Evolutionary conservation across 2,797 vertebrate genomes (phyloP).

Genomic region (Urosaurus nigricauda): DNA sequence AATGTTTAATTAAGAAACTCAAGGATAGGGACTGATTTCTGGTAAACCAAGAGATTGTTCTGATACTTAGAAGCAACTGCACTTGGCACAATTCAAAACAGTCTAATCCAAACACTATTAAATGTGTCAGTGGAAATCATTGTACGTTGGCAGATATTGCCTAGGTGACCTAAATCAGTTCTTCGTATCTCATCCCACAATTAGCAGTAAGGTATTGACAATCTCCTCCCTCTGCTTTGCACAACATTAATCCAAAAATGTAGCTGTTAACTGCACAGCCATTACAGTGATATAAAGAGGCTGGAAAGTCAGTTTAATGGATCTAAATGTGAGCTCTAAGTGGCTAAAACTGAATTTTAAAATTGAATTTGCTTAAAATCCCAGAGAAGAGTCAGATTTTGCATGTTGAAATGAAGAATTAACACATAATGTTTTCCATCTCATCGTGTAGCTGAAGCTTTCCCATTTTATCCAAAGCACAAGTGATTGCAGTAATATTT

Average conservation of each 20-base stretch:
- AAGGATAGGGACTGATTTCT: background rate
- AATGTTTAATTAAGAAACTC: conserved; percentile 18
- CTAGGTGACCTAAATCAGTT: background rate
- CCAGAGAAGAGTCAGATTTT: background rate
- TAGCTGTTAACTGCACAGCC: background rate
- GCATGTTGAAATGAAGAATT: background rate
- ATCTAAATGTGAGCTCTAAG: background rate
- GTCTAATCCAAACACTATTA: background rate
- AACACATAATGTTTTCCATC: background rate
- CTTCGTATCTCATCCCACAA: background rate
- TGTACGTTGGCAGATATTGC: background rate
- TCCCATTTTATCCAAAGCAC: background rate
- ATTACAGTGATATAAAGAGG: background rate
- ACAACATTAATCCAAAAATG: background rate
- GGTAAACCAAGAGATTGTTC: conserved; percentile 33
- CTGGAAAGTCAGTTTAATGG: background rate
- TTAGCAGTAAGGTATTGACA: background rate
- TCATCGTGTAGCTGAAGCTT: background rate
- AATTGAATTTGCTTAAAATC: background rate
- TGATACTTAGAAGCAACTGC: background rate
- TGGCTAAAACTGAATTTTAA: background rate
- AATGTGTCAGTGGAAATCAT: background rate
- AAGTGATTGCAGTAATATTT: background rate
- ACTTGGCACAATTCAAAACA: conserved; percentile 18
- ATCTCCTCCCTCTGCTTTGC: background rate